These are phyloP conservation scores for Pissodes strobi DNA, from an alignment of 1,140 invertebrate species.

Conservation along the genomic window DNA sequence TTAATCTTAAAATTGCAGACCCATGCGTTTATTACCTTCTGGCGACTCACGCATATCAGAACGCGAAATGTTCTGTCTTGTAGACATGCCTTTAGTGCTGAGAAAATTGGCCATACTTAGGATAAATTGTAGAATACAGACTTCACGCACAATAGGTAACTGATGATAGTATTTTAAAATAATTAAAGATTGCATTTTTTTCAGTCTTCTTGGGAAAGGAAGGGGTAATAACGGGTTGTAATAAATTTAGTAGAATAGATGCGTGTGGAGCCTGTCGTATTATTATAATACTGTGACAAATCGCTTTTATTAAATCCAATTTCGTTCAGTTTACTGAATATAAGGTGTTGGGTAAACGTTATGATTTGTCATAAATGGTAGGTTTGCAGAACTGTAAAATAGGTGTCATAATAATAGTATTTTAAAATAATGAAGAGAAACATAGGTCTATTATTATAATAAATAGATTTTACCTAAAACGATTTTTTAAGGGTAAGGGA, in stretches of 20 bases:
- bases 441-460: too few species aligned
- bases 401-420: too few species aligned
- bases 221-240: neutral
- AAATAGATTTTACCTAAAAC: too few species aligned
- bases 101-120: slow-evolving; percentile 15
- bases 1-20: slow-evolving; percentile 14
- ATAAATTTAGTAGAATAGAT: slow-evolving; percentile 11
- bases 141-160: slow-evolving; percentile 21
- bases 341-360: too few species aligned
- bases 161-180: slow-evolving; percentile 18
- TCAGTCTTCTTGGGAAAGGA: neutral
- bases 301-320: too few species aligned
- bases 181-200: slow-evolving; percentile 18
- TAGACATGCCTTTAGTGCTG: slow-evolving; percentile 1
- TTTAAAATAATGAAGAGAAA: too few species aligned
- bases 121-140: slow-evolving; percentile 22
- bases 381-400: too few species aligned
- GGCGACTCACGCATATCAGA: slow-evolving; percentile 24
- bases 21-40: slow-evolving; percentile 12
- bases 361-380: too few species aligned
- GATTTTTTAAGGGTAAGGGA: too few species aligned
- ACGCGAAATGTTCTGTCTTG: slow-evolving; percentile 4
- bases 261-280: slow-evolving; percentile 1
- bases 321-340: too few species aligned
- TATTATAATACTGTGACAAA: too few species aligned